Evolutionary conservation across 2,113 vertebrate genomes (phyloP).

Genomic region (Rhagologus leucostigma): DNA sequence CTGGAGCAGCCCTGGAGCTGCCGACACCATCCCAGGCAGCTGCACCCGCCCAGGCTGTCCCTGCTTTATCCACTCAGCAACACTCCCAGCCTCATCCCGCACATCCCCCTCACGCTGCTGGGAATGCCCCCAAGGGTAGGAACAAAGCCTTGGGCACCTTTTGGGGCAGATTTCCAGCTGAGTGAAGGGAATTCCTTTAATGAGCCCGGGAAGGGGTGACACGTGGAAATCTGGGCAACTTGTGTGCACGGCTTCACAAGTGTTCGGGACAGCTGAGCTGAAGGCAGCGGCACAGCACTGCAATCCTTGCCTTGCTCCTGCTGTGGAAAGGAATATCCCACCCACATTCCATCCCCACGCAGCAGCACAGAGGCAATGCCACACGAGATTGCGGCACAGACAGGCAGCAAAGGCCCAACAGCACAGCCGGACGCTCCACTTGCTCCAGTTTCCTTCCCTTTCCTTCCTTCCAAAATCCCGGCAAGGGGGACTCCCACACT

Average conservation of each 20-base stretch:
- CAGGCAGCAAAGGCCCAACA: fast-evolving
- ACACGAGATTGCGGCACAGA: neutral
- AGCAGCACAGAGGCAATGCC: neutral
- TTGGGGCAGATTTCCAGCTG: neutral
- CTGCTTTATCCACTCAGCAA: neutral
- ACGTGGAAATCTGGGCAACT: neutral
- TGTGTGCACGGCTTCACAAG: fast-evolving
- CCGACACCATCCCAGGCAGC: fast-evolving
- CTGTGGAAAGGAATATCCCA: neutral
- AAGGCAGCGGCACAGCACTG: neutral
- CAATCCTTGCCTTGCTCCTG: neutral
- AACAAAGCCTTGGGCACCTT: neutral
- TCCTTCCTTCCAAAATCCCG: no score
- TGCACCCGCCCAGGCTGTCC: neutral
- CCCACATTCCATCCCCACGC: neutral
- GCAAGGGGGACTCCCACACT: neutral
- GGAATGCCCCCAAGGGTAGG: neutral
- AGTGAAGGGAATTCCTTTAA: neutral
- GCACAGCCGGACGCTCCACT: neutral
- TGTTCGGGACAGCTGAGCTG: neutral
- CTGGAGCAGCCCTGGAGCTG: neutral
- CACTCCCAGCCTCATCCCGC: neutral
- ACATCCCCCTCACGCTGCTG: neutral
- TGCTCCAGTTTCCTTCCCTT: neutral
- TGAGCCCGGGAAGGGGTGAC: neutral